Percentiles rank a stretch among this genome's conserved stretches.
phyloP scores from a whole-genome alignment of 2,113 vertebrate genomes.

The Haliaeetus leucogaster region DNA sequence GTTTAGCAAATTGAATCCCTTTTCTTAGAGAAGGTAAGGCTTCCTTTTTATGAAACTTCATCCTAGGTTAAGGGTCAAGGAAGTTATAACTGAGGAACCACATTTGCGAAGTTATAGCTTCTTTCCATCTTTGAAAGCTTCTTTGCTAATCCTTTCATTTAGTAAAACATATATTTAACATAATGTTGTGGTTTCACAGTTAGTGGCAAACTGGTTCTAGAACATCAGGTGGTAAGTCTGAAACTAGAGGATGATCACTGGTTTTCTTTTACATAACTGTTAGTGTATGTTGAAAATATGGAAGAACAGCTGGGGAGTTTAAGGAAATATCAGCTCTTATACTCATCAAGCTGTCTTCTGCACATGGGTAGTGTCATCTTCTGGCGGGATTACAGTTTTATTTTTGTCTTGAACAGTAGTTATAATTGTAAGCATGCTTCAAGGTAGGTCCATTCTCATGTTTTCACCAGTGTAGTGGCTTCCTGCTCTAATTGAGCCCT shows the following conservation, averaged over 20 bases:
- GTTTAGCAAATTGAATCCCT: neutral
- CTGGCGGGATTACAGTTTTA: neutral
- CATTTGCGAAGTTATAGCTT: neutral
- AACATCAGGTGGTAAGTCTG: neutral
- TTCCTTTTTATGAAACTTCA: neutral
- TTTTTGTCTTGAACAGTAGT: neutral
- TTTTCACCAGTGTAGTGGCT: neutral
- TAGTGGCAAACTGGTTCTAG: neutral
- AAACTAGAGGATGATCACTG: neutral
- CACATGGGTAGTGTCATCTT: neutral
- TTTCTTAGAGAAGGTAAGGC: conserved; percentile 19
- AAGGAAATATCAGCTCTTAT: neutral
- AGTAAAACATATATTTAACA: neutral
- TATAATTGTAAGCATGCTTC: neutral
- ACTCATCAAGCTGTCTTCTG: neutral
- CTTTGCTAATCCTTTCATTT: neutral
- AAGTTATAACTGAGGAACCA: conserved; percentile 1
- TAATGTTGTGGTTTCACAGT: neutral
- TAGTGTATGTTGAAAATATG: neutral
- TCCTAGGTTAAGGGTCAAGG: neutral
- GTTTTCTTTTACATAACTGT: neutral
- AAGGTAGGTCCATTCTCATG: neutral
- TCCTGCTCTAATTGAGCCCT: neutral
- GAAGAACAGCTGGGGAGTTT: conserved; percentile 5
- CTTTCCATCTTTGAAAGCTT: conserved; percentile 10